Evolutionary conservation across 1,140 invertebrate genomes (phyloP), one percentile per base, ranked within the genome.

Genomic region (Theocolax elegans): DNA sequence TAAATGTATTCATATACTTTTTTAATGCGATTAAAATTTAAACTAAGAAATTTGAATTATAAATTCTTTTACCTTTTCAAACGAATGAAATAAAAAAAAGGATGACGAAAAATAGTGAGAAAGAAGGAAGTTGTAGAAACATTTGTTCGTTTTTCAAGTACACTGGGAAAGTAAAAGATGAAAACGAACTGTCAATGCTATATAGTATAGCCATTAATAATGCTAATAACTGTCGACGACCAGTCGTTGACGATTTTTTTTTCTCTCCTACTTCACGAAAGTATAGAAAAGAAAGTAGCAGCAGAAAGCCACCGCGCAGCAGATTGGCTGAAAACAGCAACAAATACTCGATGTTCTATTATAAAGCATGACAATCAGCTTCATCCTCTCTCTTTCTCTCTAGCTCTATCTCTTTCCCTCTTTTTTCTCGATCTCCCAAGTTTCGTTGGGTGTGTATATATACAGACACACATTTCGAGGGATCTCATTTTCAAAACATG

Each of bases 401-500:
- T 27, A 21, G 13, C 25, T 27, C 49, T 51, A 2, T 40, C 31
- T 40, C 7, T 21, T 29, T n/a, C 13, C 19, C 46, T 6, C 23
- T 21, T 23, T 21, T 12, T 10, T 23, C 19, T 21, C 46, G 2
- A 6, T 21, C 19, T 12, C 46, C 1, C 17, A 2, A 19, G n/a
- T n/a, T n/a, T 27, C 21, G 3, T 8, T 40, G 1, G 17, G 38
- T 10, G 13, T 25, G 27, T 23, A 21, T 35, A 40, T 21, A 40
- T 35, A 29, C 49, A 25, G 9, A 49, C 13, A 35, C 46, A 25
- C 35, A 17, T 64, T 51, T 27, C 29, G 13, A 58, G 62, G 58
- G 42, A 77, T 78, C 73, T 81, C 80, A 84, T 85, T 84, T 83
- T 79, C 72, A 83, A 85, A 86, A 86, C 85, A 86, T 80, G 79